Percentiles rank a stretch among this genome's conserved stretches.
Evolutionary conservation across 2,888 invertebrate genomes (phyloP).

Genomic region (Amiota minor): DNA sequence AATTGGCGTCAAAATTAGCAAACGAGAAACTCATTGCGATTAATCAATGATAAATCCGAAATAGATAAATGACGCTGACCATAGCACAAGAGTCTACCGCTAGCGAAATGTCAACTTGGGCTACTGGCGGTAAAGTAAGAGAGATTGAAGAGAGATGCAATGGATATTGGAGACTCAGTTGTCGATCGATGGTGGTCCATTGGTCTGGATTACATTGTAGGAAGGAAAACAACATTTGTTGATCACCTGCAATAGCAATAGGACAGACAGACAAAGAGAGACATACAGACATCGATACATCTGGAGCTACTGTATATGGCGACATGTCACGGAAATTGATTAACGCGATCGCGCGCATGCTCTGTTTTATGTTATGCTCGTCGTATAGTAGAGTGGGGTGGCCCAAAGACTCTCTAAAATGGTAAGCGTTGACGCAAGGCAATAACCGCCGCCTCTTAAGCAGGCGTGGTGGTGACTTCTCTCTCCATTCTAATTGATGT

Average conservation of each 20-base stretch:
- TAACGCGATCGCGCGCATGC: constrained; percentile 45
- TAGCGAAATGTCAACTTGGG: constrained; percentile 2
- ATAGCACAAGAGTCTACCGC: constrained; percentile 39
- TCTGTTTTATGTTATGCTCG: constrained; percentile 30
- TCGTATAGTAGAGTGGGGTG: neutral
- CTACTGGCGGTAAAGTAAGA: neutral
- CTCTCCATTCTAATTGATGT: neutral
- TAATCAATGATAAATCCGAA: constrained; percentile 69
- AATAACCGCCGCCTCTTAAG: neutral
- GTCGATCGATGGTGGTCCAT: constrained; percentile 22
- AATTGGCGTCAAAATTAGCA: constrained; percentile 53
- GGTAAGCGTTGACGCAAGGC: no score
- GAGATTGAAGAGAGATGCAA: no score
- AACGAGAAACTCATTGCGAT: constrained; percentile 48
- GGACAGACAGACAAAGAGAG: no score
- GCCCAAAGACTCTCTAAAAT: no score
- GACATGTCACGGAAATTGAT: constrained; percentile 30
- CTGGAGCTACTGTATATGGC: constrained; percentile 23
- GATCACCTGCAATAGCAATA: constrained; percentile 25
- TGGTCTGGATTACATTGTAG: constrained; percentile 9
- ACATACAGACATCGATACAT: neutral
- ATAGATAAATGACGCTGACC: constrained; percentile 60
- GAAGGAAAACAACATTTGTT: constrained; percentile 18
- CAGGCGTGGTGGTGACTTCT: neutral
- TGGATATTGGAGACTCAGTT: neutral